Evolutionary conservation across 2,113 vertebrate species (phyloP).

Genomic region (Regulus satrapa): DNA sequence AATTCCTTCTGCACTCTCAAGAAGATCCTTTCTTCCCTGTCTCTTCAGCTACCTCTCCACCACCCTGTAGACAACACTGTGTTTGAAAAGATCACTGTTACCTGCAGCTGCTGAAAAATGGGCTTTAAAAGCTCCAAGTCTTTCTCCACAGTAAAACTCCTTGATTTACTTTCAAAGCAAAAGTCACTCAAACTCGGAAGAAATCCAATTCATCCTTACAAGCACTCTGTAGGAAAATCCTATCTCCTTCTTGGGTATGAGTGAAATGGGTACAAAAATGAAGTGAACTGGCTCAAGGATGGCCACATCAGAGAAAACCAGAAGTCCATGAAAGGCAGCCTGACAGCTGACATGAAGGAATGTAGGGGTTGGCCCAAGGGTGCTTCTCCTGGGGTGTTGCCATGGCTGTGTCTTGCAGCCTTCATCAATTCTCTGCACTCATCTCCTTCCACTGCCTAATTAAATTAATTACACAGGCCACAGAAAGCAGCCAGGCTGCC

Average conservation of each 20-base stretch:
- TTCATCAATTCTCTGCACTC: neutral
- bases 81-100: neutral
- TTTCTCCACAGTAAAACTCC: neutral
- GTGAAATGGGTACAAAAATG: neutral
- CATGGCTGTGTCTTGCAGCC: rapidly evolving
- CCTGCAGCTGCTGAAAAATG: neutral
- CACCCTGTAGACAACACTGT: neutral
- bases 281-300: neutral
- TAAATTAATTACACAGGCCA: neutral
- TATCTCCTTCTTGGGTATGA: neutral
- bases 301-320: neutral
- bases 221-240: neutral
- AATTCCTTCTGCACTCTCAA: neutral
- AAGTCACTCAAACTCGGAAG: neutral
- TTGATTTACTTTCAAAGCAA: neutral
- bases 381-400: neutral
- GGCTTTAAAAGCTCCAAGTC: neutral
- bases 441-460: neutral
- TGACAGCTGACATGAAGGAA: neutral
- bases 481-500: neutral
- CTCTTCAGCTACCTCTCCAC: neutral
- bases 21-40: neutral
- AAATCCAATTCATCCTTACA: neutral
- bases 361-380: rapidly evolving
- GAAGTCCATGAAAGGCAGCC: neutral